Evolutionary conservation across 2,797 vertebrate genomes (phyloP).

Genomic region (Tauraco hartlaubi): DNA sequence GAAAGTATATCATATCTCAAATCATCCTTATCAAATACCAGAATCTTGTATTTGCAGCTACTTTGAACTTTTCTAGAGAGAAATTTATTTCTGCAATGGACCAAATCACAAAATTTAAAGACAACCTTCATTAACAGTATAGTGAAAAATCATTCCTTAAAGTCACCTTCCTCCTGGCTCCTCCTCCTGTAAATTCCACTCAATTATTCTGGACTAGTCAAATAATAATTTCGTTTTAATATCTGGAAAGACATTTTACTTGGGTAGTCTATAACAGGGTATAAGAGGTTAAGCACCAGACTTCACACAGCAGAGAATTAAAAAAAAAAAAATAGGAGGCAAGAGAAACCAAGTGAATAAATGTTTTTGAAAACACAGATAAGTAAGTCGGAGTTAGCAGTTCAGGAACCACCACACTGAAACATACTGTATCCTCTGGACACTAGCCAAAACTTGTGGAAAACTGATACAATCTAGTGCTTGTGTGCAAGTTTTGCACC

Average conservation of each 20-base stretch:
- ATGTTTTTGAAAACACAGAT: not conserved
- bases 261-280: not conserved
- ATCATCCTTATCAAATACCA: not conserved
- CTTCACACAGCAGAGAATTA: not conserved
- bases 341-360: not conserved
- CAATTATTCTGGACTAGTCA: not conserved
- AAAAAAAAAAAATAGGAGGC: not conserved
- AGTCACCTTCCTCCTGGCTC: not conserved
- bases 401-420: not conserved
- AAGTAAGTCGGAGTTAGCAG: not conserved
- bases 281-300: not conserved
- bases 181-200: not conserved
- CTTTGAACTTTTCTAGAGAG: not conserved
- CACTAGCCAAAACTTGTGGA: not conserved
- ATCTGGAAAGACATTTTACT: not conserved
- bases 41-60: not conserved
- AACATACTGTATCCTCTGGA: conserved; percentile 16
- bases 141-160: not conserved
- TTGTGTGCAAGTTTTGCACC: conserved; percentile 24
- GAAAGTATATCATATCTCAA: not conserved
- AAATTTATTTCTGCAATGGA: not conserved
- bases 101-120: not conserved
- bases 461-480: not conserved
- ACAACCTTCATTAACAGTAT: not conserved
- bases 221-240: not conserved